Conservation (phyloP, 2,888 invertebrate species). For the Athrips mouffetella region DNA sequence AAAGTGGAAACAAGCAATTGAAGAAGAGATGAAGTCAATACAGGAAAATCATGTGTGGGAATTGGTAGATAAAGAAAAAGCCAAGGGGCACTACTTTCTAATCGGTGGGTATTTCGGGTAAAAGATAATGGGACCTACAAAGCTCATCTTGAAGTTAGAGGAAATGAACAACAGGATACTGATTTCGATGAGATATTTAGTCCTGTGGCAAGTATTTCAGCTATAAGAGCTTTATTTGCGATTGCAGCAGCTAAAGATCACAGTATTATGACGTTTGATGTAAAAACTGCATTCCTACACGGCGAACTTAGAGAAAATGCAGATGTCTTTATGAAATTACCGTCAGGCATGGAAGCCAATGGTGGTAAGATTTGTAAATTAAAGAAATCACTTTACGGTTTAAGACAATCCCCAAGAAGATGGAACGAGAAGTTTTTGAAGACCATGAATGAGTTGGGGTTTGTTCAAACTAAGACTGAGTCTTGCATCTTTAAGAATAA, state of each 20-base stretch:
- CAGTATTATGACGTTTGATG: conserved; percentile 10
- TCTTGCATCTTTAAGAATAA: conserved; percentile 5
- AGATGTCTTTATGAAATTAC: conserved; percentile 19
- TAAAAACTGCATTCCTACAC: conserved; percentile 26
- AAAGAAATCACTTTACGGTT: conserved; percentile 16
- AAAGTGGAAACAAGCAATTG: conserved; percentile 10
- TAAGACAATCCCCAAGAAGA: conserved; percentile 11
- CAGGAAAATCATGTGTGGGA: conserved; percentile 1
- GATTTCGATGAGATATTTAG: background rate
- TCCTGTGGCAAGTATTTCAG: background rate
- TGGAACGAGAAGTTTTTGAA: conserved; percentile 13
- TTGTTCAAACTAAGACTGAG: background rate
- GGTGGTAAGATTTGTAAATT: conserved; percentile 10
- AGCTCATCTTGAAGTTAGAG: background rate
- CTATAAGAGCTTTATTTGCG: background rate
- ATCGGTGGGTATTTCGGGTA: background rate
- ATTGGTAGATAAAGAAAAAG: background rate
- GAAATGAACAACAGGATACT: background rate
- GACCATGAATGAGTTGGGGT: background rate
- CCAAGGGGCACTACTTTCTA: background rate
- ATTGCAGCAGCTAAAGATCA: background rate
- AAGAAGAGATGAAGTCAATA: background rate
- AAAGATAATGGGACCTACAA: background rate
- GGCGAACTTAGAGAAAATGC: conserved; percentile 22
- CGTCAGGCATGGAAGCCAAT: conserved; percentile 7